Conservation (phyloP, 2,113 vertebrate species). For the Megaleporinus macrocephalus region DNA sequence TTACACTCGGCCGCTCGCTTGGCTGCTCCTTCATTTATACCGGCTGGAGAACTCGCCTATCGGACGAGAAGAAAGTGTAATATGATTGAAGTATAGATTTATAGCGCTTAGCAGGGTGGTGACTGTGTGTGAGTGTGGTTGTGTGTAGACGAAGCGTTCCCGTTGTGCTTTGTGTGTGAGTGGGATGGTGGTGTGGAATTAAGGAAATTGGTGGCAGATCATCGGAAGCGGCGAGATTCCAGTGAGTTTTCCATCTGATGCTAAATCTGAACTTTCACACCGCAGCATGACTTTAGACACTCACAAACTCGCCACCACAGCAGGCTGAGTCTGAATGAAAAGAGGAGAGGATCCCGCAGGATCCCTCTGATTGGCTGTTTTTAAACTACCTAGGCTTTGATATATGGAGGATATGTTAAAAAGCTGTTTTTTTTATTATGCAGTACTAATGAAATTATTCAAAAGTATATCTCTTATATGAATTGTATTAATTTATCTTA, state of each 20-base stretch:
- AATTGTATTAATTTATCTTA: too few species aligned
- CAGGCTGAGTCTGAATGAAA: not conserved
- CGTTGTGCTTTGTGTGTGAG: not conserved
- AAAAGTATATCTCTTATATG: too few species aligned
- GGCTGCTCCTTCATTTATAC: not conserved
- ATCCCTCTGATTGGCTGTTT: not conserved
- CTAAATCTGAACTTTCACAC: constrained; percentile 18
- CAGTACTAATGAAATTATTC: too few species aligned
- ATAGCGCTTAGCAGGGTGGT: constrained; percentile 1
- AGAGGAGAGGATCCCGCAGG: not conserved
- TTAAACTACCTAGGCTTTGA: not conserved
- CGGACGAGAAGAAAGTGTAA: not conserved
- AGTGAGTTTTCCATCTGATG: not conserved
- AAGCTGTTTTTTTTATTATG: not conserved
- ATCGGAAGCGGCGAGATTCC: not conserved
- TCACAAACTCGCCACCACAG: not conserved
- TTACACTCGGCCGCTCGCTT: not conserved
- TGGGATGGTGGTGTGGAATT: not conserved
- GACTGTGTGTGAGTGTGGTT: not conserved
- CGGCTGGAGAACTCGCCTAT: not conserved
- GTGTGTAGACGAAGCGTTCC: not conserved
- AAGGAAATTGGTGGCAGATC: constrained; percentile 5
- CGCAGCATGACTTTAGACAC: not conserved
- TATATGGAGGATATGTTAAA: not conserved
- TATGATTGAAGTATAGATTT: not conserved